Base-by-base conservation (phyloP, 2,797 vertebrate species). In the Sebastes diaconus region DNA sequence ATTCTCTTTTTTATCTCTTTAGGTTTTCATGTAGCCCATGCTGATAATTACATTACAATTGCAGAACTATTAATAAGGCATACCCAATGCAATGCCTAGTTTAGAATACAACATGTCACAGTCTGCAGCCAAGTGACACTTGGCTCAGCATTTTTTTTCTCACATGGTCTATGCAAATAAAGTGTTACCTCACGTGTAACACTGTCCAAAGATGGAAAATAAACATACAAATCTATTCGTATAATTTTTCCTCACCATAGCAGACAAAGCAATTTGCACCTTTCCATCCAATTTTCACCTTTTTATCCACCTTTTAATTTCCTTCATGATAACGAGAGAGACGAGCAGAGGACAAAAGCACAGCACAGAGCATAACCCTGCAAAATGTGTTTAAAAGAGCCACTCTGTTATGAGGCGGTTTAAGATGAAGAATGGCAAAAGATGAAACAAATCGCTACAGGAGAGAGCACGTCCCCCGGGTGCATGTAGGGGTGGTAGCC, bases 381-480 rank as follows among this genome's bases (percentile, higher is more conserved):
- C 59, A 67, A 71, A 83, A 72, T 39, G 24, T 16, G 12, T 73
- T 70, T 11, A 67, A 69, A 68, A 71, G 32, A 64, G 67, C 16
- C 72, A 54, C 57, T 87, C 42, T 54, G 67, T 69, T 75, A 71
- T 61, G 61, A 79, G 50, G 57, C 8, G 4, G 69, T 75, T 68
- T 58, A 61, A 5, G 22, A 75, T 6, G 32, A 63, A 75, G 61
- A 58, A 78, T 1, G 20, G 50, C 14, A 29, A 73, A 42, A 68
- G 50, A 80, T 72, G 69, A 81, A 75, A 90, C 87, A 92, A 93
- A 92, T 87, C 10, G n/a, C 72, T 84, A 24, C 75, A 70, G 77
- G 63, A 72, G 30, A 75, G 75, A 69, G 32, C 25, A 14, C 3
- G 25, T 84, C 90, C 86, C 86, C 30, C 8, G 61, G 78, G 82